Evolutionary conservation across 2,113 vertebrate genomes (phyloP).

Genomic region (Chiloscyllium plagiosum): DNA sequence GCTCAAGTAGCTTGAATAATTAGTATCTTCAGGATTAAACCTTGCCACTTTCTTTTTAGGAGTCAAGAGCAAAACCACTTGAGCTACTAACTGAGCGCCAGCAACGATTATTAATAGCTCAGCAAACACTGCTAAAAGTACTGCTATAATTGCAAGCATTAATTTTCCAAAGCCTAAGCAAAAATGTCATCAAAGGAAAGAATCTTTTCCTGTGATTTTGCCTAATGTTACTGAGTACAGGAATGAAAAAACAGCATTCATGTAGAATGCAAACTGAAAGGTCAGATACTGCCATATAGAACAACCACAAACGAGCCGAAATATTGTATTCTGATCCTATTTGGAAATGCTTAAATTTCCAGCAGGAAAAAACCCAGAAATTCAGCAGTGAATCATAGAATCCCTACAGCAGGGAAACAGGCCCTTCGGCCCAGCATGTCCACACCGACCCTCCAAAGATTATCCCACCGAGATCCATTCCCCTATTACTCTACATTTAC

Average conservation of each 20-base stretch:
- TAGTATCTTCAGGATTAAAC: neutral
- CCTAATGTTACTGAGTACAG: neutral
- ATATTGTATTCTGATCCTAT: neutral
- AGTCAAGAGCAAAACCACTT: neutral
- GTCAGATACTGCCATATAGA: neutral
- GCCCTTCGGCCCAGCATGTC: too few relatives aligned
- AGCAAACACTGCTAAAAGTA: constrained; percentile 4
- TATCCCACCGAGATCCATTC: too few relatives aligned
- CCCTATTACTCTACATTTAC: too few relatives aligned
- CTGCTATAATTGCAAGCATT: constrained; percentile 30
- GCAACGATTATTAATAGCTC: too few relatives aligned
- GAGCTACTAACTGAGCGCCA: neutral
- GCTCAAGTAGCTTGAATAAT: neutral
- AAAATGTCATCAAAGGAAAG: constrained; percentile 9
- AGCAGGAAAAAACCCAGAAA: neutral
- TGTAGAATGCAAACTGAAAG: neutral
- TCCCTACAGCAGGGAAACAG: too few relatives aligned
- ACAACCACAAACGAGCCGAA: neutral
- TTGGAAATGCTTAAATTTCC: constrained; percentile 1
- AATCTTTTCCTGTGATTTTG: neutral
- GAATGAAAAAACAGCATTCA: constrained; percentile 15
- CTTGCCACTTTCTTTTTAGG: neutral
- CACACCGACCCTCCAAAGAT: too few relatives aligned
- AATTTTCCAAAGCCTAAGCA: constrained; percentile 20
- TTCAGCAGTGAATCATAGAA: neutral